Conservation (phyloP, 2,113 vertebrate genomes). For the Leuciscus idus region DNA sequence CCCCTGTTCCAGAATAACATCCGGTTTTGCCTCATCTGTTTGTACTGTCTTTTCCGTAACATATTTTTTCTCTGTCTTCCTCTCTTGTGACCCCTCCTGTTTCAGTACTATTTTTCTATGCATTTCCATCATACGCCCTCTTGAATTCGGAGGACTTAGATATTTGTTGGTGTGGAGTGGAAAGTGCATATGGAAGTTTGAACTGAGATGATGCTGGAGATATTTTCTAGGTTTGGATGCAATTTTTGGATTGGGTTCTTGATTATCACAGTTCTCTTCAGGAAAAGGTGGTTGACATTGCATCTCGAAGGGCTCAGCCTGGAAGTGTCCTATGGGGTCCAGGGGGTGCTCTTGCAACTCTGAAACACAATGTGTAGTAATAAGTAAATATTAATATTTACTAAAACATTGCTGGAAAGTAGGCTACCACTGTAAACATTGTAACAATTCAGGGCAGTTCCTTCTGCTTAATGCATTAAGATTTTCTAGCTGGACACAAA, state of each 20-base stretch:
- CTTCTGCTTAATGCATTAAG: not conserved
- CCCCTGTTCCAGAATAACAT: conserved; percentile 32
- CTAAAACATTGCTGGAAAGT: not conserved
- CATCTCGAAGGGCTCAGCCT: conserved; percentile 1
- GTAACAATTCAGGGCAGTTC: not conserved
- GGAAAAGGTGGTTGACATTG: not conserved
- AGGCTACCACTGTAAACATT: not conserved
- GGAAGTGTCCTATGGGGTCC: conserved; percentile 17
- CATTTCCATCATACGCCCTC: conserved; percentile 1
- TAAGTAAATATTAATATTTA: not conserved
- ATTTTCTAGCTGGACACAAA: not conserved
- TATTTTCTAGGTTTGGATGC: conserved; percentile 33
- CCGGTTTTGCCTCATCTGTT: conserved; percentile 38
- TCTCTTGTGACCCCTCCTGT: conserved; percentile 41
- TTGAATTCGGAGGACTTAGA: conserved; percentile 5
- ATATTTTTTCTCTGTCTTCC: conserved; percentile 1
- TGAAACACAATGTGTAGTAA: conserved; percentile 32
- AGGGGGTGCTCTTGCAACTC: conserved; percentile 26
- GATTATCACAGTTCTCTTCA: conserved; percentile 22
- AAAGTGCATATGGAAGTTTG: conserved; percentile 32
- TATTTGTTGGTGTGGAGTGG: conserved; percentile 16
- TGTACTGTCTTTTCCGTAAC: conserved; percentile 10
- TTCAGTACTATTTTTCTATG: conserved; percentile 25
- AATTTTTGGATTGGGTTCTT: conserved; percentile 27
- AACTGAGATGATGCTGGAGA: not conserved